phyloP scores from a whole-genome alignment of 2,797 vertebrate genomes.

The Enteromius anoplus region DNA sequence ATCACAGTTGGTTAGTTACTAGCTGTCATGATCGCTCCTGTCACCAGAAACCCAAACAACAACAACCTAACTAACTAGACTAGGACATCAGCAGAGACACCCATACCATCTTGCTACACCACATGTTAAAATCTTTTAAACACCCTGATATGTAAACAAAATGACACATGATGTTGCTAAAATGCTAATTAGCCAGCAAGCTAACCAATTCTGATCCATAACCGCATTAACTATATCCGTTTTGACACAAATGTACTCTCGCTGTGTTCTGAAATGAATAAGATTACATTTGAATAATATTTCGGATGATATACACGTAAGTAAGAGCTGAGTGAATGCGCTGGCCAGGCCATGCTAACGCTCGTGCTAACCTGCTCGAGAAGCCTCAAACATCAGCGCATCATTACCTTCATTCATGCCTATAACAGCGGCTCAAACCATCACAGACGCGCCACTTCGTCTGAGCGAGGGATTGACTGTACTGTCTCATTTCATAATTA shows the following conservation, averaged over 20 bases:
- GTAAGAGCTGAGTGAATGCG: conserved; percentile 5
- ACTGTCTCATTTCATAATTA: conserved; percentile 36
- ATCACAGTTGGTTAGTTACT: background rate
- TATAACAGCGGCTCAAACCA: conserved; percentile 39
- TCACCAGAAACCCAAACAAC: background rate
- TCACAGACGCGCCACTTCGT: conserved; percentile 49
- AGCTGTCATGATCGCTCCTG: background rate
- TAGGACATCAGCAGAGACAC: background rate
- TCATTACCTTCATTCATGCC: conserved; percentile 69
- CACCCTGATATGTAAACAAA: background rate
- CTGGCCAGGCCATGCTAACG: conserved; percentile 16
- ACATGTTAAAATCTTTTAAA: background rate
- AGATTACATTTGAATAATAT: background rate
- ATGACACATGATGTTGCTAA: background rate
- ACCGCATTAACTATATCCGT: background rate
- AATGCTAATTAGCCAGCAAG: background rate
- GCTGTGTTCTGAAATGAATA: background rate
- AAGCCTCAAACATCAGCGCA: conserved; percentile 18
- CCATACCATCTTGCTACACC: background rate
- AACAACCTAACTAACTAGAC: background rate
- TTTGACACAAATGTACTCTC: background rate
- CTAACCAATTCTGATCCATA: background rate
- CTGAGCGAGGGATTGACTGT: conserved; percentile 21
- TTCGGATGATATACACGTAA: background rate
- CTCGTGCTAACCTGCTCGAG: conserved; percentile 24